Conservation (phyloP, 53 echinoderm and acorn worm genomes). For the Pentamera pediparva region DNA sequence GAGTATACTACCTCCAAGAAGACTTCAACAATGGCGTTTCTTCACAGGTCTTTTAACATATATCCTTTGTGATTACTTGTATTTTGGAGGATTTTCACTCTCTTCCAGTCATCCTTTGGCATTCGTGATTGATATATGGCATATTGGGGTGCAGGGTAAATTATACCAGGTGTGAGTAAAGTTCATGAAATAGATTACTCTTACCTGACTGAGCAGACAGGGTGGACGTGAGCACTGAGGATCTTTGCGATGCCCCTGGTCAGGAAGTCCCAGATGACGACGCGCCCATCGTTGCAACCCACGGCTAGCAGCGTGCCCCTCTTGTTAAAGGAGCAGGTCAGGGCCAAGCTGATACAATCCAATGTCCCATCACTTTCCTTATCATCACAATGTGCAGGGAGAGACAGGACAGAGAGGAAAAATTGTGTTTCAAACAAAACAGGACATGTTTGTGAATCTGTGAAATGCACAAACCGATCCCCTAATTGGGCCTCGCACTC, state of each 20-base stretch:
- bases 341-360: slow-evolving; percentile 96
- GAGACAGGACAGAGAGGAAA: not conserved
- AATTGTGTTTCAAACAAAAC: not conserved
- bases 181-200: not conserved
- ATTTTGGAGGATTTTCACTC: too few species aligned
- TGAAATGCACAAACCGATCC: too few species aligned
- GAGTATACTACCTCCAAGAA: too few species aligned
- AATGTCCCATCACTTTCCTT: slow-evolving; percentile 97
- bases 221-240: slow-evolving; percentile 92
- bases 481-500: too few species aligned
- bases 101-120: too few species aligned
- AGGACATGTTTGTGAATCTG: not conserved
- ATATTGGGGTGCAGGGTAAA: too few species aligned
- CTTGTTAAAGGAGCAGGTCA: slow-evolving; percentile 97
- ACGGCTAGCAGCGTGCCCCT: slow-evolving; percentile 86
- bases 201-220: slow-evolving; percentile 92
- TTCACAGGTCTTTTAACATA: too few species aligned
- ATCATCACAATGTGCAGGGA: too few species aligned
- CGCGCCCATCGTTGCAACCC: slow-evolving; percentile 94
- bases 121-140: too few species aligned
- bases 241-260: slow-evolving; percentile 95
- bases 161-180: too few species aligned
- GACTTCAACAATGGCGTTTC: too few species aligned
- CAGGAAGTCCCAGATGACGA: slow-evolving; percentile 97
- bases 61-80: too few species aligned